These are phyloP conservation scores for Lepidocyrtoides sp. DNA, from an alignment of 2,888 invertebrate genomes.

Conservation along the genomic window DNA sequence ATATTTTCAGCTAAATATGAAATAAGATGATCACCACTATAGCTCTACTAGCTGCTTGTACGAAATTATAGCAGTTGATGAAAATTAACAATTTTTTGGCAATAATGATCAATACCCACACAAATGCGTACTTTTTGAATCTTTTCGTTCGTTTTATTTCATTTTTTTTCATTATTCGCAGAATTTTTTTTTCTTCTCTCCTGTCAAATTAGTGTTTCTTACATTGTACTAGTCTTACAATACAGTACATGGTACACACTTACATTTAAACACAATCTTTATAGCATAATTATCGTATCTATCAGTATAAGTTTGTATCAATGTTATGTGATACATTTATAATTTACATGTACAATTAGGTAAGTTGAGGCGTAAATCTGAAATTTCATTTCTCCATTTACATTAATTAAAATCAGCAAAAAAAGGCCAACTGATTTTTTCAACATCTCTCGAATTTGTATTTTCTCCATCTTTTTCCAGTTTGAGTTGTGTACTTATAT, in stretches of 20 bases:
- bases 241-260: constrained; percentile 11
- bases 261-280: not conserved
- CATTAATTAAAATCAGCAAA: no score
- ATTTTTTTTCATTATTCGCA: constrained; percentile 22
- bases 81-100: no score
- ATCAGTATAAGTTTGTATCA: not conserved
- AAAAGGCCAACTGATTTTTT: no score
- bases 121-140: not conserved
- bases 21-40: no score
- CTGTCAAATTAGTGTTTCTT: not conserved
- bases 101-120: no score
- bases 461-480: no score
- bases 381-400: no score
- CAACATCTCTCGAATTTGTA: no score
- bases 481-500: no score
- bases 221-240: constrained; percentile 46
- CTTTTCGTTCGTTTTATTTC: constrained; percentile 26
- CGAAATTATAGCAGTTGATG: no score
- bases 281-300: not conserved
- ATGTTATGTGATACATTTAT: not conserved
- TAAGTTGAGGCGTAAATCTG: not conserved
- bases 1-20: not conserved
- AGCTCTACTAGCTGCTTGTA: no score
- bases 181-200: constrained; percentile 1
- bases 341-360: not conserved